Percentiles rank a stretch among this genome's conserved stretches.
phyloP scores from a whole-genome alignment of 1,140 invertebrate genomes.

The Orchesella cincta region DNA sequence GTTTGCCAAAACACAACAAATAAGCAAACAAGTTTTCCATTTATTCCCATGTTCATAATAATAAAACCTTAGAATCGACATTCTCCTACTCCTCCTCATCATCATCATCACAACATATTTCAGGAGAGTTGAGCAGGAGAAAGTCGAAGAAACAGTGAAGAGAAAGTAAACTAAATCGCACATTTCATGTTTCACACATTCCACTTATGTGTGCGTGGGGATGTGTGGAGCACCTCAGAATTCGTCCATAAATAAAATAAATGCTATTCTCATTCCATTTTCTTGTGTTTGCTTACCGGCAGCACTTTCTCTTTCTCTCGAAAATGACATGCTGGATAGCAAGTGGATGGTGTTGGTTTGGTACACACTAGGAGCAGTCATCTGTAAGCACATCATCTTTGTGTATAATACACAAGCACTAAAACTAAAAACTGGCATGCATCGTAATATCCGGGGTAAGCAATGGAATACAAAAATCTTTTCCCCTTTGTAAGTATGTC shows the following conservation, averaged over 20 bases:
- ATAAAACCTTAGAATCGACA: background rate
- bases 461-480: background rate
- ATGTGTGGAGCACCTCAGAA: constrained; percentile 3
- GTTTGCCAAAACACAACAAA: too few species aligned
- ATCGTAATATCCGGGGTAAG: background rate
- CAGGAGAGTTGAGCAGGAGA: background rate
- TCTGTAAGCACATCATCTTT: background rate
- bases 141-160: background rate
- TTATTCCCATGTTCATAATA: background rate
- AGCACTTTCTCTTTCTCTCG: background rate
- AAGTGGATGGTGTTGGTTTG: too few species aligned
- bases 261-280: background rate
- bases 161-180: background rate
- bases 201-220: background rate
- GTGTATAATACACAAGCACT: background rate
- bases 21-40: background rate
- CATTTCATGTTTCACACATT: background rate
- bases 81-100: background rate
- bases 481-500: background rate
- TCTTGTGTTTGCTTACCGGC: background rate
- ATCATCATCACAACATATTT: background rate
- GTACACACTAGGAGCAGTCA: too few species aligned
- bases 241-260: constrained; percentile 3
- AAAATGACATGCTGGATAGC: too few species aligned
- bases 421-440: background rate